Conservation (phyloP, 2,797 vertebrate species). For the Sebastes baramenuke region DNA sequence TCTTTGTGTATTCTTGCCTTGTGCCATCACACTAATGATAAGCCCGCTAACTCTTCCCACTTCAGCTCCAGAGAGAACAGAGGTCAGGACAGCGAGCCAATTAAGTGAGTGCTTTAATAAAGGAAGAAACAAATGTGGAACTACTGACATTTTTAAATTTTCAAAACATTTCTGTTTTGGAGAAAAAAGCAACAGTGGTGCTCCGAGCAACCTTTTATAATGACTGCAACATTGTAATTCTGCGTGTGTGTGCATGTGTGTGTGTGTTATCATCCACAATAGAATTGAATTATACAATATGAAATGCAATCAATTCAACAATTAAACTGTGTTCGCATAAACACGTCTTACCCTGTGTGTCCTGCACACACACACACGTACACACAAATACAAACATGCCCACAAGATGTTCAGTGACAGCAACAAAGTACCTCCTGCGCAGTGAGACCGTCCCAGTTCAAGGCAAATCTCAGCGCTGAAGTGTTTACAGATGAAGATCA, state of each 20-base stretch:
- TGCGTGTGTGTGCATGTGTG: not conserved
- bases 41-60: not conserved
- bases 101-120: not conserved
- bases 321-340: not conserved
- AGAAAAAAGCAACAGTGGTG: not conserved
- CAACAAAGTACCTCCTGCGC: slow-evolving; percentile 18
- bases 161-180: not conserved
- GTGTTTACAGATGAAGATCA: slow-evolving; percentile 41
- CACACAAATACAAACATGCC: slow-evolving; percentile 7
- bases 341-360: not conserved
- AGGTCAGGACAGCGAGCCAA: not conserved
- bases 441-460: slow-evolving; percentile 20
- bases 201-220: not conserved
- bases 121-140: not conserved
- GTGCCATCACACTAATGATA: not conserved
- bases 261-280: not conserved
- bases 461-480: slow-evolving; percentile 27
- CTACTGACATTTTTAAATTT: not conserved
- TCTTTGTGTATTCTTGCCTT: not conserved
- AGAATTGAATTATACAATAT: not conserved
- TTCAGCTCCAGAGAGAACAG: not conserved
- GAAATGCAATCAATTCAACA: not conserved
- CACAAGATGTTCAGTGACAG: slow-evolving; percentile 23
- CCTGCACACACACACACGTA: not conserved
- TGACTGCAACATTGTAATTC: not conserved